A percentile compares a stretch with the other conserved stretches of the same genome.
Evolutionary conservation across 2,888 invertebrate species (phyloP).

Genomic region (Cosmia trapezina): DNA sequence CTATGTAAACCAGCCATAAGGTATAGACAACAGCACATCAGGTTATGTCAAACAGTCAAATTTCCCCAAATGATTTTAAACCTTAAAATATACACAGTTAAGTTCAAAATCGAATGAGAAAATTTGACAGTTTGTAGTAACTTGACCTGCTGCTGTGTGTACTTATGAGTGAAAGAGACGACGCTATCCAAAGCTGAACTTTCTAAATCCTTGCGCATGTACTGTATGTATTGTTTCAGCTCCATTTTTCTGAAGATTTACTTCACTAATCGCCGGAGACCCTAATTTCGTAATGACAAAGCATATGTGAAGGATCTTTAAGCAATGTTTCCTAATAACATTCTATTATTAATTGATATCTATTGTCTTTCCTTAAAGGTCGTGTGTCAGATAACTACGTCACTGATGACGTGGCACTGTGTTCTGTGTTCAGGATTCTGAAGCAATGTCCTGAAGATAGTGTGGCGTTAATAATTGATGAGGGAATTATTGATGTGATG

Average conservation of each 20-base stretch:
- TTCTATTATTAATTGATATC: constrained; percentile 8
- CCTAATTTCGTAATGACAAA: not conserved
- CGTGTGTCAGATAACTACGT: constrained; percentile 41
- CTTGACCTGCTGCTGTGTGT: no score
- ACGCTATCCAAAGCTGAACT: not conserved
- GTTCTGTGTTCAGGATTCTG: constrained; percentile 4
- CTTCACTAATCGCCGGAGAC: not conserved
- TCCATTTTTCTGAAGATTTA: no score
- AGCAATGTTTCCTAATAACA: not conserved
- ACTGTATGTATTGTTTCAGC: no score
- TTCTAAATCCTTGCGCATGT: no score
- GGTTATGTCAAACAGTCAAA: no score
- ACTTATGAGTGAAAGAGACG: not conserved
- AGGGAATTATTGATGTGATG: not conserved
- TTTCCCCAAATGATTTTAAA: no score
- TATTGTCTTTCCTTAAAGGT: constrained; percentile 18
- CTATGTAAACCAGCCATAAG: no score
- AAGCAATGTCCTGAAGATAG: constrained; percentile 27
- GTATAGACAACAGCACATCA: no score
- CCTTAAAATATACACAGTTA: no score
- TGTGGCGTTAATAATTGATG: constrained; percentile 30
- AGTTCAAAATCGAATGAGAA: no score
- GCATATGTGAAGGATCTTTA: constrained; percentile 14
- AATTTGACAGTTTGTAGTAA: no score
- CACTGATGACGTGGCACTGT: constrained; percentile 31